These are phyloP conservation scores for Eremobia ochroleuca DNA, from an alignment of 2,888 invertebrate species.

Conservation along the genomic window DNA sequence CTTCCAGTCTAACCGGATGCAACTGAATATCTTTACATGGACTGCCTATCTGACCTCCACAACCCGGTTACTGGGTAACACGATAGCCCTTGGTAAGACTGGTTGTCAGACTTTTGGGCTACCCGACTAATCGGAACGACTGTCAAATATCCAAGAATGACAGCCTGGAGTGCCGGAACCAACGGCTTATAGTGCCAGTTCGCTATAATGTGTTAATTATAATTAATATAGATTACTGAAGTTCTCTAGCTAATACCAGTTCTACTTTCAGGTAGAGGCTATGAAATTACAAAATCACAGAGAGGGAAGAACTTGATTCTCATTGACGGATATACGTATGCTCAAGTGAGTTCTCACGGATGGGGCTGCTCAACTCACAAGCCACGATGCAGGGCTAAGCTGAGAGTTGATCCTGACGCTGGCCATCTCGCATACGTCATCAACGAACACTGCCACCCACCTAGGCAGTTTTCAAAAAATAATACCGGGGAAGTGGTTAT, in stretches of 20 bases:
- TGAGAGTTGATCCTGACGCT: constrained; percentile 56
- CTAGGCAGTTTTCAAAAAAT: constrained; percentile 31
- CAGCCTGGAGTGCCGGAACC: too few species aligned
- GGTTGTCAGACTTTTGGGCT: neutral
- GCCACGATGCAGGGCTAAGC: constrained; percentile 58
- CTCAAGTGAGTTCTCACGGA: constrained; percentile 14
- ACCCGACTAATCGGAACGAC: neutral
- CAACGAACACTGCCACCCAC: constrained; percentile 49
- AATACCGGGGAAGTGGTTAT: neutral
- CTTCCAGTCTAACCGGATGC: neutral
- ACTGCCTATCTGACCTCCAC: too few species aligned
- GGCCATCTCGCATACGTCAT: neutral
- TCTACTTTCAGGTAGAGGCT: constrained; percentile 14
- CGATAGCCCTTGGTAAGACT: neutral
- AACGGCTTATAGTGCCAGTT: neutral
- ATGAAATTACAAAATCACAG: constrained; percentile 38
- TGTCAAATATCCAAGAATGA: neutral
- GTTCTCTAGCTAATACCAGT: neutral
- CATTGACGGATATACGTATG: constrained; percentile 68
- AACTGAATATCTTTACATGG: neutral
- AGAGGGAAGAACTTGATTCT: constrained; percentile 67
- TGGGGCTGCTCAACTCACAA: constrained; percentile 48
- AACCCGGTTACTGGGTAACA: neutral
- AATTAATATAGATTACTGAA: neutral
- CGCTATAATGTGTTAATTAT: neutral